Base-by-base conservation (phyloP, 2,888 invertebrate species). In the Eremobia ochroleuca region DNA sequence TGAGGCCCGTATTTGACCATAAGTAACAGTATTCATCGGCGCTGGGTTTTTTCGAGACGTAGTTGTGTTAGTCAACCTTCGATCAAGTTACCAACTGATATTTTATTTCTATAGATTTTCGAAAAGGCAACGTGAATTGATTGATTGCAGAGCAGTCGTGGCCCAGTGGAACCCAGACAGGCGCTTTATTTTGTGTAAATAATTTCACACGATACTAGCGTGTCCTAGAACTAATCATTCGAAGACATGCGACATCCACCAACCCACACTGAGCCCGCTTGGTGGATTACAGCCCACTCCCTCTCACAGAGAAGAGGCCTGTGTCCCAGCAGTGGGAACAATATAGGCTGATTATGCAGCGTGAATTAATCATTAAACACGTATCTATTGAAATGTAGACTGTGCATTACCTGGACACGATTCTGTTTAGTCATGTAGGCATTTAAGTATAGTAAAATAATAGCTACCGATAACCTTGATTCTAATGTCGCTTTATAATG, bases 401-500 rank as follows among this genome's bases (percentile, higher is more conserved):
- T n/a, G 71, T 52, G 58, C 31, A 25, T 43, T 31, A 25, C 9
- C 46, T 49, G 25, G 46, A 28, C 40, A 71, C 31, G 13, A 62
- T 43, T 61, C 1, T 49, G n/a, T 75, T 31, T n/a, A 62, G 49
- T 62, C 31, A 34, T 34, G 11, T 43, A 31, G 15, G 18, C n/a
- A 28, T 11, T 9, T 43, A 43, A 15, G 43, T 28, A 31, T 46
- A 37, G 1, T 59, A 40, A 49, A 6, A 5, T 34, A 59, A 59
- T 31, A 46, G 25, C 18, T 59, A 40, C 31, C n/a, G 34, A 52
- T 52, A 55, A 52, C 76, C 43, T 76, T 76, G 76, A 64, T 37
- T 43, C 13, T 43, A 55, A 28, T 55, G 31, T 43, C 76, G 43
- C 52, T 64, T 52, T 55, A 34, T 52, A 76, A 76, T 76, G n/a